phyloP scores from a whole-genome alignment of 2,113 vertebrate species.

The Alectura lathami region DNA sequence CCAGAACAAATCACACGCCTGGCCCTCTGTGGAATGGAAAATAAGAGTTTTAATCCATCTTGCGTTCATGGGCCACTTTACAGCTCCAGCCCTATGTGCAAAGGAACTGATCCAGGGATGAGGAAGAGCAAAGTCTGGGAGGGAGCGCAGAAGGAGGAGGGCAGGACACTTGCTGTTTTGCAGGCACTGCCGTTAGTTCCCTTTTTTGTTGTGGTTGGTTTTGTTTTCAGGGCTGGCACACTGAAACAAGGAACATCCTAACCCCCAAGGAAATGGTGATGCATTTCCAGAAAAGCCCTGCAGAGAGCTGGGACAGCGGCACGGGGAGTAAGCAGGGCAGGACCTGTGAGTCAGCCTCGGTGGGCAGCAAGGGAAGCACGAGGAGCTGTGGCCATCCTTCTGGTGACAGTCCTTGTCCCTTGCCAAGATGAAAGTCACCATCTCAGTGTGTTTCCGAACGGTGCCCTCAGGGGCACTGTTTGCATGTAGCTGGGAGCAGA shows the following conservation, averaged over 20 bases:
- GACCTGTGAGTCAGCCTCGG: accelerated
- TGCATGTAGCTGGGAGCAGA: background rate
- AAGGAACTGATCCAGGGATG: background rate
- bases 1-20: background rate
- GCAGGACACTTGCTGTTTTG: background rate
- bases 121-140: background rate
- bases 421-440: background rate
- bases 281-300: background rate
- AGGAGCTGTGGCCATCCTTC: background rate
- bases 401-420: background rate
- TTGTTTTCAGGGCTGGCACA: background rate
- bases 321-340: background rate
- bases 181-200: background rate
- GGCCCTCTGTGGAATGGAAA: background rate
- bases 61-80: background rate
- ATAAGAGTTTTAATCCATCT: background rate
- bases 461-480: background rate
- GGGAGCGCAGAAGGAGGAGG: background rate
- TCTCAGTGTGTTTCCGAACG: background rate
- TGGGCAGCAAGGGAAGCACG: background rate
- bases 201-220: background rate
- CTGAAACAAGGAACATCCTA: background rate
- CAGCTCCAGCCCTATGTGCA: accelerated
- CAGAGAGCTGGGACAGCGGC: background rate
- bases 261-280: background rate